A percentile compares a stretch with the other conserved stretches of the same genome.
Evolutionary conservation across 2,888 invertebrate genomes (phyloP).

Genomic region (Bursaphelenchus okinawaensis): DNA sequence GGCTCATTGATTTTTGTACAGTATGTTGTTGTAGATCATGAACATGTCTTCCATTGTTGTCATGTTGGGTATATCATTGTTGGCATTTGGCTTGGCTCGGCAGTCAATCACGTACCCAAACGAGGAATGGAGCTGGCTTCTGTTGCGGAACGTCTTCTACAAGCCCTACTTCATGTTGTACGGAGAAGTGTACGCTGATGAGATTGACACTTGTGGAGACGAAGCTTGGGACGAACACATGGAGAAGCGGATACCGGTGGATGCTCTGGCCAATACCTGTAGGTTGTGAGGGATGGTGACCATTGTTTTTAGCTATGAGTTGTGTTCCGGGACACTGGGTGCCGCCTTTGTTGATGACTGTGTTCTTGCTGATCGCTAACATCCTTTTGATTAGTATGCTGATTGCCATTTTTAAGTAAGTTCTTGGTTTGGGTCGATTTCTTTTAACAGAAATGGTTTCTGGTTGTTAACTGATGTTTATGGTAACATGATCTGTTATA

Average conservation of each 20-base stretch:
- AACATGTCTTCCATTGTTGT: conserved; percentile 98
- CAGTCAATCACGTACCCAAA: conserved; percentile 89
- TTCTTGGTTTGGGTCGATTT: background rate
- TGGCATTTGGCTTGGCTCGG: conserved; percentile 89
- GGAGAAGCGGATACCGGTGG: conserved; percentile 35
- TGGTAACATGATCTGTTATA: conserved; percentile 1
- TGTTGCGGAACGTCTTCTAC: conserved; percentile 85
- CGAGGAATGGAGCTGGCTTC: conserved; percentile 79
- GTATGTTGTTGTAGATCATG: conserved; percentile 57
- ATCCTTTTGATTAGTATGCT: conserved; percentile 91
- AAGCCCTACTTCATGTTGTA: conserved; percentile 98
- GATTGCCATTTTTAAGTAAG: conserved; percentile 89
- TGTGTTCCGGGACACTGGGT: conserved; percentile 69
- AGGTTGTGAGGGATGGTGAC: background rate
- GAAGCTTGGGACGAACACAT: conserved; percentile 53
- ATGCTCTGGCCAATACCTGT: background rate
- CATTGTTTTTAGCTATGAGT: background rate
- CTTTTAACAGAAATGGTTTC: background rate
- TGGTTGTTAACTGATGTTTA: conserved; percentile 1
- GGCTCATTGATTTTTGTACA: conserved; percentile 4
- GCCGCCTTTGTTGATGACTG: conserved; percentile 83
- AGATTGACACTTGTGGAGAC: conserved; percentile 69
- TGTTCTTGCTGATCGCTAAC: conserved; percentile 90
- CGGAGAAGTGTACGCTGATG: conserved; percentile 91
- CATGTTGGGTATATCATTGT: conserved; percentile 83